Conservation (phyloP, 2,888 invertebrate species). For the Lampropteryx suffumata region DNA sequence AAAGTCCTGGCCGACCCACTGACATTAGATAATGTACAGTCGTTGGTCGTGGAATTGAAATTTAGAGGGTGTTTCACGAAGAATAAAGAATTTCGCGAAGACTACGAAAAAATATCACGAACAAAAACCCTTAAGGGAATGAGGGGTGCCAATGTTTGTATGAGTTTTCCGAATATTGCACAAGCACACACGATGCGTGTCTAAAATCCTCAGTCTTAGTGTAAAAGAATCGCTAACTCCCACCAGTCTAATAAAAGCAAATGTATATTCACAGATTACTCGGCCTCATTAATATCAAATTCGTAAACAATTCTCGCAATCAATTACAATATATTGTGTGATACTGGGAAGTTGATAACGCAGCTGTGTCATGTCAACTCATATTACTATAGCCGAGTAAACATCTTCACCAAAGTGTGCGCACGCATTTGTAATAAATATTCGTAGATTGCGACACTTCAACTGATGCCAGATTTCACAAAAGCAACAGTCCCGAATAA, state of each 20-base stretch:
- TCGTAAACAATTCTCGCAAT: slow-evolving; percentile 20
- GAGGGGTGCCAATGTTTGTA: too few relatives aligned
- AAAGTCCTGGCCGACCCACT: too few relatives aligned
- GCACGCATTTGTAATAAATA: slow-evolving; percentile 26
- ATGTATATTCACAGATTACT: slow-evolving; percentile 9
- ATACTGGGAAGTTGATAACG: slow-evolving; percentile 18
- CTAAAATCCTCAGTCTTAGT: too few relatives aligned
- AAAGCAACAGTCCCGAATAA: slow-evolving; percentile 31
- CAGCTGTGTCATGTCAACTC: slow-evolving; percentile 28
- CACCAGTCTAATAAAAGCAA: not conserved
- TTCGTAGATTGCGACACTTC: slow-evolving; percentile 20
- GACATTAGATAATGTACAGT: too few relatives aligned
- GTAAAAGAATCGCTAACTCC: too few relatives aligned
- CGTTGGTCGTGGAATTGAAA: too few relatives aligned
- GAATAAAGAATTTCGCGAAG: too few relatives aligned
- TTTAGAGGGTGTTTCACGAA: too few relatives aligned
- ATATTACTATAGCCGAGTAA: slow-evolving; percentile 26
- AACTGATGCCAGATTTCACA: slow-evolving; percentile 34
- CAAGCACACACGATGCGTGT: too few relatives aligned
- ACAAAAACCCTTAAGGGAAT: too few relatives aligned
- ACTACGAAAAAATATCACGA: too few relatives aligned
- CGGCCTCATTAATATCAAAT: slow-evolving; percentile 16
- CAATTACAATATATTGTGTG: slow-evolving; percentile 21
- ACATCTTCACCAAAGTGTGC: slow-evolving; percentile 24
- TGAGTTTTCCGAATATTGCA: too few relatives aligned